Evolutionary conservation across 1,140 invertebrate species (phyloP).

Genomic region (Drosophila prosaltans): DNA sequence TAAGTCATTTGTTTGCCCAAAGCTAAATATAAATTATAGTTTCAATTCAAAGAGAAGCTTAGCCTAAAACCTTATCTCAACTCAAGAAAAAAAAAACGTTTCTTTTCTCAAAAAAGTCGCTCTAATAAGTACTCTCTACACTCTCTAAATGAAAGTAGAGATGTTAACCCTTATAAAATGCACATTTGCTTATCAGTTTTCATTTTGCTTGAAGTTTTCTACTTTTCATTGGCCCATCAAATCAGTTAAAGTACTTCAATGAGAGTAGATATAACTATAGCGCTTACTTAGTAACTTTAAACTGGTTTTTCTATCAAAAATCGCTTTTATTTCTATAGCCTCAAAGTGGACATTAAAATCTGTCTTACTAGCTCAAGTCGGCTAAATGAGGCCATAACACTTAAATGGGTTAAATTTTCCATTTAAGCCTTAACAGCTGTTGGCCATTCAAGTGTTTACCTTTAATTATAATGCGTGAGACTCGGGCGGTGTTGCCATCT

Average conservation of each 20-base stretch:
- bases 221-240: neutral
- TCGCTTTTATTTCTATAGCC: neutral
- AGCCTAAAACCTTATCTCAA: neutral
- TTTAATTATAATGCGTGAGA: constrained; percentile 35
- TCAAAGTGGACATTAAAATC: neutral
- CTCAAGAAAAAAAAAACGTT: no score
- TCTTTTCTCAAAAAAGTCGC: no score
- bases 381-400: no score
- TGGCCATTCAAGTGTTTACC: constrained; percentile 30
- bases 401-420: neutral
- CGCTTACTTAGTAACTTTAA: neutral
- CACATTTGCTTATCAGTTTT: no score
- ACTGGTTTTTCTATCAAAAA: neutral
- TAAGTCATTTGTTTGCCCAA: constrained; percentile 38
- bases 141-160: no score
- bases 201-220: neutral
- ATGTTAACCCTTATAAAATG: no score
- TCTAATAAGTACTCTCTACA: no score
- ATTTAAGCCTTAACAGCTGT: constrained; percentile 18
- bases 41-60: neutral
- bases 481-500: constrained; percentile 2
- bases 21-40: neutral
- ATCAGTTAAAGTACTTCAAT: neutral
- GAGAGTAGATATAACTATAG: neutral
- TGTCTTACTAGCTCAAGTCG: neutral